phyloP scores from a whole-genome alignment of 2,888 invertebrate genomes.

The Scotopteryx bipunctaria region DNA sequence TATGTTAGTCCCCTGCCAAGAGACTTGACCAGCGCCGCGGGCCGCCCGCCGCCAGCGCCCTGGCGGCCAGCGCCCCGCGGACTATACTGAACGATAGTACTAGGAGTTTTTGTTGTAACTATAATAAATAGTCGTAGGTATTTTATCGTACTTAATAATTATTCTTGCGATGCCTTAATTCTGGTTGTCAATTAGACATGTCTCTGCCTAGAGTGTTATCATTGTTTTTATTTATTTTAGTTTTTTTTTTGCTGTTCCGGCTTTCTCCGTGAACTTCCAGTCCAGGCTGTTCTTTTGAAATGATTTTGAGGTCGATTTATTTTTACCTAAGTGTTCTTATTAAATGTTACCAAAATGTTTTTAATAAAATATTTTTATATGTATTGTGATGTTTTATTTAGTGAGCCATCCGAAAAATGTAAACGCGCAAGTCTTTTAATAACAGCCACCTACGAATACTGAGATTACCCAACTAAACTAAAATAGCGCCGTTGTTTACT shows the following conservation, averaged over 20 bases:
- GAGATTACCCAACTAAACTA: no score
- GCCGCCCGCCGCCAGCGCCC: constrained; percentile 41
- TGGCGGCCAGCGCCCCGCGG: constrained; percentile 39
- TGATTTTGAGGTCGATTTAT: constrained; percentile 84
- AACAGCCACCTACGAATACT: not conserved
- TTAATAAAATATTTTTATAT: constrained; percentile 85
- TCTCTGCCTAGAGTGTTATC: constrained; percentile 83
- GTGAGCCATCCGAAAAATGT: not conserved
- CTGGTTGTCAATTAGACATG: constrained; percentile 84
- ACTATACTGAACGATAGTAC: constrained; percentile 68
- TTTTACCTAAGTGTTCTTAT: constrained; percentile 85
- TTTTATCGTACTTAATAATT: constrained; percentile 84
- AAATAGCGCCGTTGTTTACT: not conserved
- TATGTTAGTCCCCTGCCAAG: constrained; percentile 70
- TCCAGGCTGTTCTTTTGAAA: constrained; percentile 84
- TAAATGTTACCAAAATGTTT: constrained; percentile 85
- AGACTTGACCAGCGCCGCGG: constrained; percentile 54
- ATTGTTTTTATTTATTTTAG: constrained; percentile 80
- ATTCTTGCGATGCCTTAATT: constrained; percentile 85
- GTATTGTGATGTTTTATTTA: constrained; percentile 64
- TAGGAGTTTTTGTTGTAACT: constrained; percentile 82
- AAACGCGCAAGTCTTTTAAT: not conserved
- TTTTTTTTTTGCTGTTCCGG: constrained; percentile 82
- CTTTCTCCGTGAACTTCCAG: constrained; percentile 83
- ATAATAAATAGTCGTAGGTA: constrained; percentile 84